Percentiles rank a stretch among this genome's conserved stretches.
phyloP scores from a whole-genome alignment of 2,113 vertebrate genomes.

The Elaphurus davidianus region DNA sequence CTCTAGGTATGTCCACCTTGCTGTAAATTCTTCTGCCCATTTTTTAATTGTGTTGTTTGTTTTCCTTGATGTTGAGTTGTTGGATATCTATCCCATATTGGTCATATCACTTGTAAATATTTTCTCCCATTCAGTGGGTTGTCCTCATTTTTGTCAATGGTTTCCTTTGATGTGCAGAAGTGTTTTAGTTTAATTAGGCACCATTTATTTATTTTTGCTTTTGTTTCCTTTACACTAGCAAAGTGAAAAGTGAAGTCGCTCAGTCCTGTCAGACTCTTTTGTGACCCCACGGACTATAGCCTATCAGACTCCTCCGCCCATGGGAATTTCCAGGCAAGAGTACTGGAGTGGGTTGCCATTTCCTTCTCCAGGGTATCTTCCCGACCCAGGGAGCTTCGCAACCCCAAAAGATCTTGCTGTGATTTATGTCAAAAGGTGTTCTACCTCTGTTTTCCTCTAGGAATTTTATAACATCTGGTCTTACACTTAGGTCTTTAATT shows the following conservation, averaged over 20 bases:
- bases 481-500: background rate
- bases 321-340: background rate
- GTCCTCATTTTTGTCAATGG: background rate
- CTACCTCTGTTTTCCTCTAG: background rate
- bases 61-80: background rate
- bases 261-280: background rate
- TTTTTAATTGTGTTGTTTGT: background rate
- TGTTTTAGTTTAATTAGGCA: background rate
- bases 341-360: background rate
- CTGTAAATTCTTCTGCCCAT: background rate
- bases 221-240: background rate
- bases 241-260: background rate
- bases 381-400: background rate
- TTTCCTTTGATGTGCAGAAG: background rate
- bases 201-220: background rate
- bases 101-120: background rate
- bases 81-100: background rate
- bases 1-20: background rate
- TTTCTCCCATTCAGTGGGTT: background rate
- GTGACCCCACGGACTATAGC: background rate
- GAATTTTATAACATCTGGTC: background rate
- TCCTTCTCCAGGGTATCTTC: background rate
- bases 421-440: background rate
- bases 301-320: background rate
- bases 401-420: background rate